Evolutionary conservation across 2,113 vertebrate species (phyloP), one percentile per base, ranked within the genome.

Genomic region (Nothoprocta pentlandii): DNA sequence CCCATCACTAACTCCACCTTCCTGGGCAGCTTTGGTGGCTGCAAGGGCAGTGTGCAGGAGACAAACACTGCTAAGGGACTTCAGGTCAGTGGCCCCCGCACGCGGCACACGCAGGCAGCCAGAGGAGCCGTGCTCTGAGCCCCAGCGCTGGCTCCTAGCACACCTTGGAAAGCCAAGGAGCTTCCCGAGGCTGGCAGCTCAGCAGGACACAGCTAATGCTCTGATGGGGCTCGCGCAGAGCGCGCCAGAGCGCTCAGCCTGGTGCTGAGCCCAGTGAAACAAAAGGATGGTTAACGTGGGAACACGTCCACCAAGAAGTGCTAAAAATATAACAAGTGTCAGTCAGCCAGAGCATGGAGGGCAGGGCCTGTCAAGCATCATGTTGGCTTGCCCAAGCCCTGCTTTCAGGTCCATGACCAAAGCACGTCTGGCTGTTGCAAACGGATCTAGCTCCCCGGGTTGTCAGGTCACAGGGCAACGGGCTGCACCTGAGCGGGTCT

Each of bases 21-120:
- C 14, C 53, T 17, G 22, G 8, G 10, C 36, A 66, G 49, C 46
- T 22, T 9, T 16, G 42, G 78, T 15, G 56, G 23, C 56, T 78
- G 69, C 0, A 1, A 46, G 9, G 80, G 20, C 12, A 4, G 0
- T 0, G 0, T 32, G 32, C 47, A 54, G 41, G 68, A 3, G 6
- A 36, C 62, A 56, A 28, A 14, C 70, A 22, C 47, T 71, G 62
- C 56, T 79, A 75, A 21, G 87, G 36, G 54, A 16, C 26, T 23
- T 58, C 61, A 63, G 53, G 36, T 58, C 4, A 2, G 61, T 0
- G 0, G 26, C 13, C 62, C 42, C 3, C 0, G 54, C 49, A 44
- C 0, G 0, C 32, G 0, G 2, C 28, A n/a, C 4, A 22, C 39
- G 12, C 0, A 0, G 47, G 7, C 1, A 30, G 54, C 54, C 54